These are phyloP conservation scores for Gonioctena quinquepunctata DNA, from an alignment of 1,140 invertebrate genomes.

Conservation along the genomic window DNA sequence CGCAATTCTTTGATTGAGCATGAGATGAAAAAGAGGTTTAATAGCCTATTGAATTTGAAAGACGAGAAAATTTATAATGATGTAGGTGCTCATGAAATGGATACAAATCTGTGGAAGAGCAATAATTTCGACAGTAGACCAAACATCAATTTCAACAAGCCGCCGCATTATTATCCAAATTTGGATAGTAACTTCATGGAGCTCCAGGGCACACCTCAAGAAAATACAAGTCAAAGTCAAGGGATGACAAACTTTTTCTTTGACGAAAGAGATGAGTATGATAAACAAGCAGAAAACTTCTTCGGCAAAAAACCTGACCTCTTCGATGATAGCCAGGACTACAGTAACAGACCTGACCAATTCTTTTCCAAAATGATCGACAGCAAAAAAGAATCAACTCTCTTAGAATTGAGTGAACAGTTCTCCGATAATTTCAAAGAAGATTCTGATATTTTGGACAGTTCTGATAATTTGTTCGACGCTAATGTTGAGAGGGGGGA, in stretches of 20 bases:
- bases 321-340: conserved; percentile 15
- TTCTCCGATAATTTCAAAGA: conserved; percentile 31
- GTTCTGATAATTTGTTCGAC: conserved; percentile 19
- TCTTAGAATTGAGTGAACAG: conserved; percentile 23
- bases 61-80: conserved; percentile 28
- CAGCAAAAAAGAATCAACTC: conserved; percentile 4
- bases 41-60: conserved; percentile 37
- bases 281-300: conserved; percentile 15
- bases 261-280: conserved; percentile 9
- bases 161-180: neutral
- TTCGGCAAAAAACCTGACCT: conserved; percentile 7
- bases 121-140: conserved; percentile 19
- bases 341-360: conserved; percentile 27
- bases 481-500: conserved; percentile 13
- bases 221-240: conserved; percentile 19
- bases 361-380: conserved; percentile 27
- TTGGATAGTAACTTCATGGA: conserved; percentile 17
- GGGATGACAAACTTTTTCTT: conserved; percentile 4
- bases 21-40: conserved; percentile 39
- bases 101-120: conserved; percentile 28
- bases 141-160: conserved; percentile 4
- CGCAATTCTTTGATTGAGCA: conserved; percentile 33
- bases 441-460: conserved; percentile 14
- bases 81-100: conserved; percentile 21
- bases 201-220: conserved; percentile 26